Percentiles rank a stretch among this genome's conserved stretches.
Conservation (phyloP, 1,140 invertebrate species). For the Stenopsyche tienmushanensis region DNA sequence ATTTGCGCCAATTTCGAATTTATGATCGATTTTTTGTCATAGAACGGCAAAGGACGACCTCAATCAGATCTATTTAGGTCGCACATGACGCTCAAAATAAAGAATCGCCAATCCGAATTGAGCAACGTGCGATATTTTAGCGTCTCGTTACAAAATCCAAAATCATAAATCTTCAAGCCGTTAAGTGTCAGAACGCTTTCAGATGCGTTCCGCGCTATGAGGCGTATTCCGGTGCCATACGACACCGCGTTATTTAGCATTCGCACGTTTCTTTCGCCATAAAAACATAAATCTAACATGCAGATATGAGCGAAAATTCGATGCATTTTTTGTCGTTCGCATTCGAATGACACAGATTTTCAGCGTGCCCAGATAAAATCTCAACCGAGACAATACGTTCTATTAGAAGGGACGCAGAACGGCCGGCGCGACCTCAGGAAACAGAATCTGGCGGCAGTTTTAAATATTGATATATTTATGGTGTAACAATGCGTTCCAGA, state of each 20-base stretch:
- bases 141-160: not conserved
- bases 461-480: not conserved
- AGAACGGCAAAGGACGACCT: too few species aligned
- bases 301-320: not conserved
- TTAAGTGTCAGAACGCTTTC: slow-evolving; percentile 10
- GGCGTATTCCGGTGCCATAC: slow-evolving; percentile 4
- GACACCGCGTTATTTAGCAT: slow-evolving; percentile 8
- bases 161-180: slow-evolving; percentile 16
- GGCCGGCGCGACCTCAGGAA: too few species aligned
- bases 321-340: not conserved
- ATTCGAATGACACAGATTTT: not conserved
- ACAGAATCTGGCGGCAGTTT: too few species aligned
- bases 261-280: not conserved
- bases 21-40: too few species aligned
- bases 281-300: not conserved
- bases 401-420: too few species aligned
- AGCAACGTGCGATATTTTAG: not conserved
- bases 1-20: too few species aligned
- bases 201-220: slow-evolving; percentile 10
- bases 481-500: too few species aligned
- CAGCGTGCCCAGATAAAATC: too few species aligned
- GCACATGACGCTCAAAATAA: too few species aligned
- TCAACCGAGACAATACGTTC: too few species aligned
- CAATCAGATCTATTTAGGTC: too few species aligned
- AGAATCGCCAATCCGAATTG: not conserved